Evolutionary conservation across 2,797 vertebrate genomes (phyloP), one percentile per base, ranked within the genome.

Genomic region (Argyrosomus regius): DNA sequence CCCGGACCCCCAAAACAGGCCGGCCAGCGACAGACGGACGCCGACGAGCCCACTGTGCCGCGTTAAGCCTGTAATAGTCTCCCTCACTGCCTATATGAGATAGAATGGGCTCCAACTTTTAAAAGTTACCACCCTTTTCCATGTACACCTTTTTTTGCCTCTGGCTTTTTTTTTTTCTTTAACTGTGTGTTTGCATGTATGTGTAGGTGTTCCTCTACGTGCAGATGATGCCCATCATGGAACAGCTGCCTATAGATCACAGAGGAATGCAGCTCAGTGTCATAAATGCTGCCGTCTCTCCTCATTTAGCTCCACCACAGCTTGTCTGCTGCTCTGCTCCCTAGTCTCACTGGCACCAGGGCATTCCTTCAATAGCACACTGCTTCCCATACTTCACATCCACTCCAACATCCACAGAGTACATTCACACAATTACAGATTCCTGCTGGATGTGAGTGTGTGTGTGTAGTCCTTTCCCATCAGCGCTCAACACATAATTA

Each of bases 351-450:
- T 92, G 93, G 93, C 93, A 93, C 93, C 93, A 92, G 74, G 80
- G 76, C 83, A 88, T 87, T 92, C 89, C 91, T 88, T 87, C 92
- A 92, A 91, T 85, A 88, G 89, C 87, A 85, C 78, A 73, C 83
- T 78, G 84, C 88, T 84, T 91, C 89, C 89, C 89, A 92, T 79
- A 83, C 86, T 91, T 83, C 78, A 81, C 87, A 90, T 90, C 81
- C 77, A 82, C 85, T 89, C 88, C 80, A 89, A 89, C 87, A 86
- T 93, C 91, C 88, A 91, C 88, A 93, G 74, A 87, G 84, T 64
- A 53, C 60, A 75, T 90, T 93, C 87, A 88, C 86, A 90, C 93
- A 94, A 94, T 94, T 94, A 92, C 92, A 94, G 92, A 94, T 93
- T 89, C 84, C 85, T 86, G 79, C 86, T 92, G 81, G 63, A 87